Evolutionary conservation across 1,140 invertebrate species (phyloP).

Genomic region (Venustaconcha ellipsiformis): DNA sequence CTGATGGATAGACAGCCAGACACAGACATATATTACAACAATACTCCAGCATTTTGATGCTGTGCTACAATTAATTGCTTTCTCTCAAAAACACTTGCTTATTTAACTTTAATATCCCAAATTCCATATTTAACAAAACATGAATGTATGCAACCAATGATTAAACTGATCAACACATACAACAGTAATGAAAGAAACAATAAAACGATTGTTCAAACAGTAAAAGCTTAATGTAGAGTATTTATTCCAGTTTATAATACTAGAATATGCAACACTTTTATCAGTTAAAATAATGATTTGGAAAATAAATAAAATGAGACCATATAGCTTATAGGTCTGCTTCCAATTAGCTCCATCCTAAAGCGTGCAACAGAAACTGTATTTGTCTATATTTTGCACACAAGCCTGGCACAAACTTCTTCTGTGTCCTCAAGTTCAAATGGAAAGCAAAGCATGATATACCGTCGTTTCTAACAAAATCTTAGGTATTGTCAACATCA

Average conservation of each 20-base stretch:
- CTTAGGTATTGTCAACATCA: conserved; percentile 34
- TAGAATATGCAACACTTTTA: too few species aligned
- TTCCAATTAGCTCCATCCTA: too few species aligned
- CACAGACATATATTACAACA: neutral
- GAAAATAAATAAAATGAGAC: too few species aligned
- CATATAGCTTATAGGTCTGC: too few species aligned
- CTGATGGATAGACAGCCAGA: conserved; percentile 2
- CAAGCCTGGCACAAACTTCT: too few species aligned
- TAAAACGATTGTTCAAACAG: neutral
- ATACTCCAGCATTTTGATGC: neutral
- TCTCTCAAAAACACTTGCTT: neutral
- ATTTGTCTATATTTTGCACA: too few species aligned
- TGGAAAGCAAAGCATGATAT: too few species aligned
- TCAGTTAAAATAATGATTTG: too few species aligned
- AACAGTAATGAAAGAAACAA: neutral
- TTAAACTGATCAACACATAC: neutral
- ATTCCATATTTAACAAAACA: neutral
- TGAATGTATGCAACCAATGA: neutral
- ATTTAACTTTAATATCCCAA: neutral
- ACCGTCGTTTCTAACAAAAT: too few species aligned
- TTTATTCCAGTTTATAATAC: neutral
- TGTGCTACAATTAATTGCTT: neutral
- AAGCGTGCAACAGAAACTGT: too few species aligned
- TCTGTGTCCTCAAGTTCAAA: too few species aligned
- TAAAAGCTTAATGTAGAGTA: neutral